A percentile compares a stretch with the other conserved stretches of the same genome.
These are phyloP conservation scores for Psittacula derbiana DNA, from an alignment of 2,797 vertebrate species.

Conservation along the genomic window DNA sequence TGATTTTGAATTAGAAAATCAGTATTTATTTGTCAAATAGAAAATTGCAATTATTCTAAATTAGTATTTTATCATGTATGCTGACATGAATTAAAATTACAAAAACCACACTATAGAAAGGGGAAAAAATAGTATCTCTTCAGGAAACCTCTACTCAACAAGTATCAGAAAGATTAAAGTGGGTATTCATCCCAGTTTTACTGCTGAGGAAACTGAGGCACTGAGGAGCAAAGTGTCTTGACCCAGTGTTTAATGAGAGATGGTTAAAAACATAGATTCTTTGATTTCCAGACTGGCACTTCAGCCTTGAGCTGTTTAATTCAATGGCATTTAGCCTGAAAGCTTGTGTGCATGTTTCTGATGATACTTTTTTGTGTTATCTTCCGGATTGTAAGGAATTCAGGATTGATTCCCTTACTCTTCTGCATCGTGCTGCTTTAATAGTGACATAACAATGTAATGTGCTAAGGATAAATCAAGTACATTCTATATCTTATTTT, in stretches of 20 bases:
- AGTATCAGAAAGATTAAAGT: neutral
- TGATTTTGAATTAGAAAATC: neutral
- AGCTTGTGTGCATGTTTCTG: neutral
- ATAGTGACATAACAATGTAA: neutral
- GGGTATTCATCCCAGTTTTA: neutral
- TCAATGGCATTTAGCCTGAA: neutral
- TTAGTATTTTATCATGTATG: neutral
- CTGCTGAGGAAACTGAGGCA: neutral
- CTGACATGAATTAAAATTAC: neutral
- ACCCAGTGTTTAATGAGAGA: neutral
- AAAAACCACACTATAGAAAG: neutral
- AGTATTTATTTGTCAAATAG: neutral
- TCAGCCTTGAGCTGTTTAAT: neutral
- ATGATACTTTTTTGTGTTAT: neutral
- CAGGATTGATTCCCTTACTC: neutral
- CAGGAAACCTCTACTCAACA: neutral
- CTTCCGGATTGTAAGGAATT: neutral
- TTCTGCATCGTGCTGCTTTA: neutral
- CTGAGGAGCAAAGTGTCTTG: neutral
- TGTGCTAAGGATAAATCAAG: neutral
- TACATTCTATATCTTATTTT: neutral
- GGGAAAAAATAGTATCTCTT: neutral
- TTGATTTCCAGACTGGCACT: neutral
- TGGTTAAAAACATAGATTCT: neutral
- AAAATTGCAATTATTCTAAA: neutral